Conservation (phyloP, 2,888 invertebrate genomes). For the Synanthedon myopaeformis region DNA sequence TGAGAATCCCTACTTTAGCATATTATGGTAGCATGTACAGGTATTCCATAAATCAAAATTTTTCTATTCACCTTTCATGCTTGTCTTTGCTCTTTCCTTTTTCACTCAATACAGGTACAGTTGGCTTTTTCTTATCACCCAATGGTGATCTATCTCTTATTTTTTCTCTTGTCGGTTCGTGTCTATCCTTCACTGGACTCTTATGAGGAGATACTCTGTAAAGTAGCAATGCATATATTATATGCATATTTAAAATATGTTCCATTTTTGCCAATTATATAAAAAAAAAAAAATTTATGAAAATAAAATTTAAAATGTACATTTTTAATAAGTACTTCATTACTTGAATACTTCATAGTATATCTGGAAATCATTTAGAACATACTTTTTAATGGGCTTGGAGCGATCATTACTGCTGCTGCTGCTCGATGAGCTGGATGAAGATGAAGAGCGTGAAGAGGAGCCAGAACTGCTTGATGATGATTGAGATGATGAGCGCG, state of each 20-base stretch:
- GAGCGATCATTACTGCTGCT: constrained; percentile 76
- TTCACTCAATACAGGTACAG: constrained; percentile 39
- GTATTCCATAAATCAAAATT: not conserved
- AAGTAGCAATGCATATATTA: not conserved
- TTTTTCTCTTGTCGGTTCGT: constrained; percentile 57
- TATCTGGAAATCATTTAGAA: constrained; percentile 3
- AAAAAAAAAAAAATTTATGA: too few relatives aligned
- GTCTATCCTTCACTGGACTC: constrained; percentile 59
- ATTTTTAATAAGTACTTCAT: too few relatives aligned
- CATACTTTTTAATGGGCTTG: constrained; percentile 74
- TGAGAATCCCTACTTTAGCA: too few relatives aligned
- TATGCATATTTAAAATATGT: too few relatives aligned
- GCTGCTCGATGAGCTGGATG: constrained; percentile 75
- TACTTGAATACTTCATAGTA: constrained; percentile 1
- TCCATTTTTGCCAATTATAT: too few relatives aligned
- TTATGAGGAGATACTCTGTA: constrained; percentile 56
- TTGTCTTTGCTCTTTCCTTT: constrained; percentile 58
- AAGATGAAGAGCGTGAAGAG: constrained; percentile 69
- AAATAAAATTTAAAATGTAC: too few relatives aligned
- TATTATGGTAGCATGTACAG: too few relatives aligned
- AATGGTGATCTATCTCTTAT: constrained; percentile 54
- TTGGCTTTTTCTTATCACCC: constrained; percentile 53
- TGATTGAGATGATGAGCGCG: constrained; percentile 82
- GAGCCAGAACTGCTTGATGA: constrained; percentile 81
- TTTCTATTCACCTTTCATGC: constrained; percentile 40